Base-by-base conservation (phyloP, 2,113 vertebrate species). In the Embiotoca jacksoni region DNA sequence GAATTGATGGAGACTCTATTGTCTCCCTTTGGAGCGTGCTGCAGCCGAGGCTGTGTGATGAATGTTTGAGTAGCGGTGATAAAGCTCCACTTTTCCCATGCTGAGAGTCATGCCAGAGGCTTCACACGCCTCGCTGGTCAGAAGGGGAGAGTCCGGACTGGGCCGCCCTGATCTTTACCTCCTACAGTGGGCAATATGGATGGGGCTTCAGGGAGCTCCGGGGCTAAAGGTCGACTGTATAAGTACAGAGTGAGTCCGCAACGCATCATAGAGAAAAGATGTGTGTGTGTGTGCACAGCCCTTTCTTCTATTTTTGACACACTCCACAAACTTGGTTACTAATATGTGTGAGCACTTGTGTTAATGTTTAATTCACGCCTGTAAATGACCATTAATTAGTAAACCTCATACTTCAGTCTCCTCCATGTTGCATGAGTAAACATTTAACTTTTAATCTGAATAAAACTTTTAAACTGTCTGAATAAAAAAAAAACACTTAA, bases 31-130 rank as follows among this genome's bases (percentile, higher is more conserved):
- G 89, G 89, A 89, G 81, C 46, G 31, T 65, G 49, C 78, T 86
- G 83, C 75, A 75, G 83, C 74, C 84, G 82, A 86, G 82, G 70
- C 53, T 35, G 84, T 91, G 86, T 92, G 87, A 91, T 92, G 92
- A 93, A 92, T 93, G 89, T 90, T 91, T 91, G 87, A 93, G 89
- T 84, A 89, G 75, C 39, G 56, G 85, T 75, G 88, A 92, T 88
- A 91, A 89, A 92, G 85, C 79, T 78, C 74, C 88, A 75, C 66
- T 88, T 90, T 92, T 87, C 84, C 88, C 86, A 81, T 78, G 87
- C 90, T 89, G 85, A 89, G 89, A 91, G 93, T 90, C 87, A 77
- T 84, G 92, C 89, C 90, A 91, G 91, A 93, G 89, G 92, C 92
- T 90, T 87, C 82, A 63, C 85, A 79, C 33, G 75, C 59, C 85